Conservation (phyloP, 2,797 vertebrate genomes). For the Phalanger gymnotis region DNA sequence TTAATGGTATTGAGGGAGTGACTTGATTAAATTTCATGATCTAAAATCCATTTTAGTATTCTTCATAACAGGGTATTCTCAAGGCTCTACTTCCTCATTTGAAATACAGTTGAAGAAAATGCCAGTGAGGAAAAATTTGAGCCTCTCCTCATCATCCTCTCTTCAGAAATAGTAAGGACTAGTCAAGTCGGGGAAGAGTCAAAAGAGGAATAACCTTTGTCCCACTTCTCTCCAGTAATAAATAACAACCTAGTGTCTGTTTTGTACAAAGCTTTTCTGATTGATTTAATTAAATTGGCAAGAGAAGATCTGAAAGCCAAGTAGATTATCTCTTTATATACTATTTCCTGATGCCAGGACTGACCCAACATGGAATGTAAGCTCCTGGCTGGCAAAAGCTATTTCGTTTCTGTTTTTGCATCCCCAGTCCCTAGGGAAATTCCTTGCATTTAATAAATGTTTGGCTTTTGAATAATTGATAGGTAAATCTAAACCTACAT, state of each 20-base stretch:
- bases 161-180: background rate
- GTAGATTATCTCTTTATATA: background rate
- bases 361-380: background rate
- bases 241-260: background rate
- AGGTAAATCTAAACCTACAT: background rate
- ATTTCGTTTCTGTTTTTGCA: background rate
- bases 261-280: background rate
- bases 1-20: too few species aligned
- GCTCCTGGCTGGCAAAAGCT: background rate
- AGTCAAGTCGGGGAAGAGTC: background rate
- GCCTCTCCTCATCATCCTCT: background rate
- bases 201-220: background rate
- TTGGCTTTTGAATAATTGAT: background rate
- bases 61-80: background rate
- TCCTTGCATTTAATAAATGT: background rate
- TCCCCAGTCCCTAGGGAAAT: background rate
- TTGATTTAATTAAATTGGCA: background rate
- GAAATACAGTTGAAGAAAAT: background rate
- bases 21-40: background rate
- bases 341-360: background rate
- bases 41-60: background rate
- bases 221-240: background rate
- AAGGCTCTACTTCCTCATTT: background rate
- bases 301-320: background rate
- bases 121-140: background rate